Evolutionary conservation across 2,797 vertebrate genomes (phyloP).

Genomic region (Eulemur mongoz): DNA sequence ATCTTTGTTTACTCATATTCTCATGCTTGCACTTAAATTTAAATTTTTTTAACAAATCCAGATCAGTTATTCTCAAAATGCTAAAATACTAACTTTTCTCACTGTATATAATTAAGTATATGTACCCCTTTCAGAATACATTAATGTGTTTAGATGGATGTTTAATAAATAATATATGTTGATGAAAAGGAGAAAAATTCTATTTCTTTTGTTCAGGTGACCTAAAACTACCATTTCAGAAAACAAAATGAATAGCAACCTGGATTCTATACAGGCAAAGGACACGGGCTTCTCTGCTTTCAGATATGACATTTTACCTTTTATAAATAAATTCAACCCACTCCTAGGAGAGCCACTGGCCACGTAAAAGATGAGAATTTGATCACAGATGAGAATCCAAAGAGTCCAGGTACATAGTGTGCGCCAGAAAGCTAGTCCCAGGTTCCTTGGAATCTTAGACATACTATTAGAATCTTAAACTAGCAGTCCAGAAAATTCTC

Average conservation of each 20-base stretch:
- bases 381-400: not conserved
- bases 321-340: not conserved
- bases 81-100: not conserved
- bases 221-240: not conserved
- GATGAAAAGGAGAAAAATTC: not conserved
- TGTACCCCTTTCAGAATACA: not conserved
- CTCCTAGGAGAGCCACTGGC: not conserved
- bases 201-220: not conserved
- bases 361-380: not conserved
- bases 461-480: not conserved
- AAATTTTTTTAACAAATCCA: not conserved
- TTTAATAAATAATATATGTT: not conserved
- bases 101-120: not conserved
- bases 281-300: not conserved
- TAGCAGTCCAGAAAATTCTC: not conserved
- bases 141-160: not conserved
- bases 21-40: not conserved
- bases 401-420: not conserved
- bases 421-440: not conserved
- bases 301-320: not conserved
- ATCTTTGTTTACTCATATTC: not conserved
- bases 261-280: not conserved
- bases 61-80: not conserved
- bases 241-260: not conserved
- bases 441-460: not conserved